Base-by-base conservation (phyloP, 2,113 vertebrate genomes). In the Sylvietta virens region DNA sequence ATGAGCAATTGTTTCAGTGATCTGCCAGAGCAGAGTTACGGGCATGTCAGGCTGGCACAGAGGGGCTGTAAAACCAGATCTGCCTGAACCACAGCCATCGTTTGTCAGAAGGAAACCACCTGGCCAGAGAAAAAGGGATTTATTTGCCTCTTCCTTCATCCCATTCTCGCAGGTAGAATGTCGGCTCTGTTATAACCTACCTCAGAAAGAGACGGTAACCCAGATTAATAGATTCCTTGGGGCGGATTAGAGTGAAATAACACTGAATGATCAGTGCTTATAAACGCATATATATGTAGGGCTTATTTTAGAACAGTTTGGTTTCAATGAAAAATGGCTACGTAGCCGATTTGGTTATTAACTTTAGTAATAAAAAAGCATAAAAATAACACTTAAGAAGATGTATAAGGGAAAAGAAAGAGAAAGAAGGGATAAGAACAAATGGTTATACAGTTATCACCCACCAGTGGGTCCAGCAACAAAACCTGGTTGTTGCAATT, bases 61-160 rank as follows among this genome's bases (percentile, higher is more conserved):
- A 31, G 94, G 74, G 85, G 82, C 67, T 95, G 85, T 95, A 92
- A 97, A 97, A 93, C 58, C 79, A 92, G 92, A 85, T 78, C 82
- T 88, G 82, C 85, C 88, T 80, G 88, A 93, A 65, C 81, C 35
- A 33, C n/a, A 62, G 54, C 50, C 86, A 81, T 69, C 7, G 8
- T 66, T 86, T 88, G 42, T 93, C 90, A 83, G 58, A 93, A 88
- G 67, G 67, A 88, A 95, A 95, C 91, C 58, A 80, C 74, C 79
- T 92, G 88, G 62, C 42, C 42, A 21, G 50, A 92, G 79, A 81
- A 72, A 80, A 87, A 61, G 15, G 45, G 53, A 60, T 88, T 95
- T 85, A 66, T 90, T 90, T 72, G n/a, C 66, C 31, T 90, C 67
- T 94, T 58, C 64, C 90, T 93, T 69, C 76, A 88, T 53, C 76